Evolutionary conservation across 2,797 vertebrate species (phyloP), one percentile per base, ranked within the genome.

Genomic region (Picus viridis): DNA sequence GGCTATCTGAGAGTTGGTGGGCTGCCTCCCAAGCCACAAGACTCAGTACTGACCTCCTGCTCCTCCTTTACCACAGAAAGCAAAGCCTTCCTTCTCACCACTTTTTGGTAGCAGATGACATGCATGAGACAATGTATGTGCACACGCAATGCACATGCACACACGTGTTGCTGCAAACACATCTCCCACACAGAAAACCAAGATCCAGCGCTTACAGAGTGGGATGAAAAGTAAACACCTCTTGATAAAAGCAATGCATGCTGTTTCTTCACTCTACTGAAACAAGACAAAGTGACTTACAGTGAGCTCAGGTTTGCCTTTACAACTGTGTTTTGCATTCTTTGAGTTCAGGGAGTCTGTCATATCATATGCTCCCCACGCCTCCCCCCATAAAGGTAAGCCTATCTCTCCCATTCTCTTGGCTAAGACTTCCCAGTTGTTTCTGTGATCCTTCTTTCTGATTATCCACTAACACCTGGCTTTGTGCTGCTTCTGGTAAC

Each of bases 401-500:
- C 27, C 79, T 34, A 30, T 34, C n/a, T 75, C 18, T 86, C 39
- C n/a, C 19, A 20, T 75, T 16, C 18, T 69, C 6, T 32, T 47
- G 19, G 45, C 17, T 49, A 64, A 73, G 39, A 12, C 16, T 92
- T 84, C 88, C 43, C 61, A 43, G 23, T 45, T 3, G 2, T 72
- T 93, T 83, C 85, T 86, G 39, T 0, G 7, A 58, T 88, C 74
- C 17, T 69, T 86, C 30, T 51, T 81, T 88, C 71, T 88, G 73
- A 86, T 91, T 86, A 67, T 47, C 61, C 57, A 29, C 65, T 68
- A 45, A 18, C 85, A 91, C 77, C 74, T 86, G 74, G 27, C 87
- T 91, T 74, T 91, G 74, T 71, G 54, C 68, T 86, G 36, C 83
- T 88, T 67, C 89, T 86, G 72, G 95, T 96, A 96, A 94, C 74